phyloP scores from a whole-genome alignment of 2,113 vertebrate genomes.

The Alces alces region DNA sequence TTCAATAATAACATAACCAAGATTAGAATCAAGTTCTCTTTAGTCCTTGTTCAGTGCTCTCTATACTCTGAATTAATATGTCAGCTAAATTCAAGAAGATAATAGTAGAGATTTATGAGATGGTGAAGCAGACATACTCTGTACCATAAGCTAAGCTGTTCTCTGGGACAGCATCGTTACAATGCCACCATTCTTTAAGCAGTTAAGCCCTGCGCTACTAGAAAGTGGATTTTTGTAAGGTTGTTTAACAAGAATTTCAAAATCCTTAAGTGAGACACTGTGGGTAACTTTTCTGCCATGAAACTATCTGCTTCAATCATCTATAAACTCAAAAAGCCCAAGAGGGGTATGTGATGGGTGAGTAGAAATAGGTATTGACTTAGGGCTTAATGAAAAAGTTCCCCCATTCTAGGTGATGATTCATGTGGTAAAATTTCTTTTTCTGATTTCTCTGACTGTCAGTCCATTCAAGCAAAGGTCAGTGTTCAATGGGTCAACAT shows the following conservation, averaged over 20 bases:
- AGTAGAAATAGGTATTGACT: not conserved
- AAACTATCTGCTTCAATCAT: not conserved
- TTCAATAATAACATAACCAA: not conserved
- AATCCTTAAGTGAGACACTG: not conserved
- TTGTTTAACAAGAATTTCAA: slow-evolving; percentile 4
- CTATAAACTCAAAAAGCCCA: not conserved
- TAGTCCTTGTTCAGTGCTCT: not conserved
- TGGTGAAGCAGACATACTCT: not conserved
- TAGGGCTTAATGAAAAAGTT: slow-evolving; percentile 11
- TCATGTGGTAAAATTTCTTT: not conserved
- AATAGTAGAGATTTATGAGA: not conserved
- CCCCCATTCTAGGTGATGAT: not conserved
- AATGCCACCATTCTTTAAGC: not conserved
- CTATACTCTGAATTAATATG: not conserved
- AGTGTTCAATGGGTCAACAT: not conserved
- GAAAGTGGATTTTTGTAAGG: not conserved
- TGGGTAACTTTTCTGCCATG: not conserved
- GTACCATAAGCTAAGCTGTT: not conserved
- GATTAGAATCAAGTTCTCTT: not conserved
- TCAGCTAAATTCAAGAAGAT: not conserved
- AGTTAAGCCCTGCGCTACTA: not conserved
- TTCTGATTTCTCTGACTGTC: not conserved
- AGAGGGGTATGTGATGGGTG: not conserved
- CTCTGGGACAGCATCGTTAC: not conserved
- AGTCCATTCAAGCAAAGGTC: not conserved